Evolutionary conservation across 2,797 vertebrate genomes (phyloP), one percentile per base, ranked within the genome.

Genomic region (Dicrostonyx torquatus): DNA sequence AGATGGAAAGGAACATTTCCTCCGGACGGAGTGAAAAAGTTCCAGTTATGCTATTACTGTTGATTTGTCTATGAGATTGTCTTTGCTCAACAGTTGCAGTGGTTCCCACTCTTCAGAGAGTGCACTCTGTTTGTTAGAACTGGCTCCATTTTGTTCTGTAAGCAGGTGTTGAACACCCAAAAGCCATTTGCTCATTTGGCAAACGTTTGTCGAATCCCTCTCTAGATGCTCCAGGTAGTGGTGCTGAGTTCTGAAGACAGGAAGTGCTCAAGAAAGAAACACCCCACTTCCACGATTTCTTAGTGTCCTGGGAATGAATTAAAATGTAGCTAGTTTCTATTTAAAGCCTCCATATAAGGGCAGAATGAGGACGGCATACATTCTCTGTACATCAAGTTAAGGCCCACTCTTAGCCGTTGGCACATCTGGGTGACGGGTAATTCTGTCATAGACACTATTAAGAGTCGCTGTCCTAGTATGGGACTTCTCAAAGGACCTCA

Each of bases 1-100:
- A 85, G 89, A 92, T 1, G 75, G 62, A 92, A 95, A 91, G 37
- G 2, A 73, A 17, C 62, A 7, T 40, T 84, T 68, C 83, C 75
- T 50, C n/a, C 72, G 66, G 89, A 78, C 64, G 43, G 60, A 93
- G 77, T 78, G 66, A 75, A 82, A 89, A 88, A 40, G 6, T 91
- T 90, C 85, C 90, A 80, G 11, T 29, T 91, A 29, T 75, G n/a
- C 15, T 53, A 3, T 92, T 88, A 77, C 84, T 89, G 80, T 73
- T 68, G 60, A 75, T 82, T 50, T 86, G 73, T 85, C 40, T 43
- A 22, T 82, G 83, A 68, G 45, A 20, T 55, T 31, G 37, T 58
- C 50, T 93, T 64, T 34, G 13, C 82, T 50, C 87, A 58, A 53
- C 15, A 24, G n/a, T 48, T 50, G 9, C 15, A 6, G 7, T 1